Conservation (phyloP, 2,113 vertebrate species). For the Rousettus leschenaultii region DNA sequence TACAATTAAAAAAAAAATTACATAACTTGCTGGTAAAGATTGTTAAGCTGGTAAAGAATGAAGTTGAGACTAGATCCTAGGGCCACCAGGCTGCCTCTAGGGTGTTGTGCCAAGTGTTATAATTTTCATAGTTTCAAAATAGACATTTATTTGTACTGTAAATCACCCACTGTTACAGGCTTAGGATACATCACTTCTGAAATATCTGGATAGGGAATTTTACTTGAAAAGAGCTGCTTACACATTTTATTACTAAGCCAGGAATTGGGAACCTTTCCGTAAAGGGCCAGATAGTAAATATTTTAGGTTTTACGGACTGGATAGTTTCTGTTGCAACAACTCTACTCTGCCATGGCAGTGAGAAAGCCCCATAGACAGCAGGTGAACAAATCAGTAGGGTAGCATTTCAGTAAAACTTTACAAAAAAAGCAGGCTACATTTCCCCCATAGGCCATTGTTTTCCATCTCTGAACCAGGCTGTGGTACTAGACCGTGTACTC, state of each 20-base stretch:
- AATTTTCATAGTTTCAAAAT: not conserved
- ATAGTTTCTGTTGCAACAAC: not conserved
- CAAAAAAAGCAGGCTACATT: not conserved
- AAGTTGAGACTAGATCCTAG: not conserved
- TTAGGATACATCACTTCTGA: not conserved
- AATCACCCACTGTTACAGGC: not conserved
- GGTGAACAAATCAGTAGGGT: not conserved
- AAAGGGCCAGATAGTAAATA: not conserved
- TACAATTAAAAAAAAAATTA: not conserved
- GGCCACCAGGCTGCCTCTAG: not conserved
- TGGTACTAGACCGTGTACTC: not conserved
- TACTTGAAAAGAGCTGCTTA: not conserved
- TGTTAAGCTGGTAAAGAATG: not conserved
- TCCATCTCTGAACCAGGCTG: not conserved
- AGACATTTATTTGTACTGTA: not conserved
- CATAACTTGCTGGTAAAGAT: not conserved
- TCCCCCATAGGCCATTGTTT: not conserved
- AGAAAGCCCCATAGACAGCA: not conserved
- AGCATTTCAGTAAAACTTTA: not conserved
- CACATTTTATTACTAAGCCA: not conserved
- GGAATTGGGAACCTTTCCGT: not conserved
- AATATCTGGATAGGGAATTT: not conserved
- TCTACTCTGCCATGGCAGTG: not conserved
- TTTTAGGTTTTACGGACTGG: not conserved
- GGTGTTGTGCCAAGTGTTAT: not conserved